Evolutionary conservation across 2,888 invertebrate genomes (phyloP).

Genomic region (Cyrtodaria siliqua): DNA sequence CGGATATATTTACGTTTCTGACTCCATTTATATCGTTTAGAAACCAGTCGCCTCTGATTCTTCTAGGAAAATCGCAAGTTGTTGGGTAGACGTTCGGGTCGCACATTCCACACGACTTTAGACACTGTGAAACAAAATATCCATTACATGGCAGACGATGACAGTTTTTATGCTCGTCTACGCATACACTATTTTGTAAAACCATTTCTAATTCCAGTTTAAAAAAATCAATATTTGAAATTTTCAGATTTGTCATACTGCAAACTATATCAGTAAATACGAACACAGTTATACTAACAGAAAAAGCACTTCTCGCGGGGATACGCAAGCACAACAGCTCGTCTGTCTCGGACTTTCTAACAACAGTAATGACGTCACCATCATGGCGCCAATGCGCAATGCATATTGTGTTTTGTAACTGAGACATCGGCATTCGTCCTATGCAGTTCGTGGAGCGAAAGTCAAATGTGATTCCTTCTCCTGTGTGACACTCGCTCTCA

Average conservation of each 20-base stretch:
- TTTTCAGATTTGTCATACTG: slow-evolving; percentile 8
- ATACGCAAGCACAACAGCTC: slow-evolving; percentile 74
- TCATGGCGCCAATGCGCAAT: slow-evolving; percentile 72
- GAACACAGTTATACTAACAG: slow-evolving; percentile 40
- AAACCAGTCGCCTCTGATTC: slow-evolving; percentile 69
- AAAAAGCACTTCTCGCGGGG: slow-evolving; percentile 51
- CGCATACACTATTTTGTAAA: slow-evolving; percentile 70
- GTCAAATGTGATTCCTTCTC: slow-evolving; percentile 78
- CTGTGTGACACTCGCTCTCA: slow-evolving; percentile 79
- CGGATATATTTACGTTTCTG: slow-evolving; percentile 58
- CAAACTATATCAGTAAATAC: slow-evolving; percentile 75
- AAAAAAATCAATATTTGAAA: slow-evolving; percentile 51
- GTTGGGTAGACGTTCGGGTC: slow-evolving; percentile 61
- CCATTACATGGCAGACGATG: slow-evolving; percentile 67
- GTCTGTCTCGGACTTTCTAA: slow-evolving; percentile 61
- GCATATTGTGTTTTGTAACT: slow-evolving; percentile 69
- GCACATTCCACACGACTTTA: slow-evolving; percentile 76
- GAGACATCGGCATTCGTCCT: slow-evolving; percentile 66
- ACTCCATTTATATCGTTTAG: slow-evolving; percentile 52
- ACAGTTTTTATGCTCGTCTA: slow-evolving; percentile 80
- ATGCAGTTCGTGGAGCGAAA: slow-evolving; percentile 73
- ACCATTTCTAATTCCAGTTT: slow-evolving; percentile 66
- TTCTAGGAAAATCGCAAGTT: slow-evolving; percentile 71
- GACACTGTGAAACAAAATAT: slow-evolving; percentile 73
- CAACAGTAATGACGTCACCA: slow-evolving; percentile 67